phyloP scores from a whole-genome alignment of 23 tunicate species.

The Diplosoma virens region DNA sequence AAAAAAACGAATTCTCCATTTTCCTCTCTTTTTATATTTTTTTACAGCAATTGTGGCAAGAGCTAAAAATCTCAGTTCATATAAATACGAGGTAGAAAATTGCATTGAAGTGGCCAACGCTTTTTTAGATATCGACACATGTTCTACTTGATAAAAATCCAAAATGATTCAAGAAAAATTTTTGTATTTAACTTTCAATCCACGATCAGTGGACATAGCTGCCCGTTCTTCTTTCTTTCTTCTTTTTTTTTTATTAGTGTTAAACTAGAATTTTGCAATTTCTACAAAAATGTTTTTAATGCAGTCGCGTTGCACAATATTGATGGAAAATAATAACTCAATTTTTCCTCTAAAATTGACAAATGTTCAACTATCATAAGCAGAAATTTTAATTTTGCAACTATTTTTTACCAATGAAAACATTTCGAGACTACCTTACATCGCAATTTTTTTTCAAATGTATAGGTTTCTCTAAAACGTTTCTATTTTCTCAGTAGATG shows the following conservation, averaged over 20 bases:
- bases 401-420: neutral
- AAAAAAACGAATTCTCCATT: too few relatives aligned
- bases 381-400: neutral
- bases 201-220: neutral
- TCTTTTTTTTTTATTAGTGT: neutral
- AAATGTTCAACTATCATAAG: neutral
- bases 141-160: neutral
- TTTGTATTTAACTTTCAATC: too few relatives aligned
- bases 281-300: neutral
- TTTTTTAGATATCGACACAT: neutral
- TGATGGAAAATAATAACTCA: neutral
- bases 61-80: neutral
- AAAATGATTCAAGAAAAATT: neutral
- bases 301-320: neutral
- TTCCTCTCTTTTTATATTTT: neutral
- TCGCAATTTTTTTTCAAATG: neutral
- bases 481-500: neutral
- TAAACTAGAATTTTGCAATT: neutral
- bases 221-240: neutral
- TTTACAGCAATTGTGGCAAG: neutral
- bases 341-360: neutral
- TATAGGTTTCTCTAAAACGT: neutral
- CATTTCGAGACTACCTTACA: neutral
- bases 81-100: neutral
- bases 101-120: too few relatives aligned